These are phyloP conservation scores for Nomada ferruginata DNA, from an alignment of 2,888 invertebrate species.

Conservation along the genomic window DNA sequence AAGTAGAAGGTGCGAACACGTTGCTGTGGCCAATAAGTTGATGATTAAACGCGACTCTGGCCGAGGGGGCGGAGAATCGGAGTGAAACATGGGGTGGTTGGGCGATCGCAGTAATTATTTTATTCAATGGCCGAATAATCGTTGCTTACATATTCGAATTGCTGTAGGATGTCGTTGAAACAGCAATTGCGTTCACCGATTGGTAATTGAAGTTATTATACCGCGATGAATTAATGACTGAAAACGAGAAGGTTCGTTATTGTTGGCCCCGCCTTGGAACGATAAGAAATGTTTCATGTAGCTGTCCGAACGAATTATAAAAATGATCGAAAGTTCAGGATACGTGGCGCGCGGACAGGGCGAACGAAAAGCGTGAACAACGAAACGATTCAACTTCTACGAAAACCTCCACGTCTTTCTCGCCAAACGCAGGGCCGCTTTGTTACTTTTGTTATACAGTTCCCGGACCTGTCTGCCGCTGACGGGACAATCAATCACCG, in stretches of 20 bases:
- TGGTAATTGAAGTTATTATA: background rate
- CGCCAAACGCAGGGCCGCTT: slow-evolving; percentile 69
- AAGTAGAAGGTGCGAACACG: slow-evolving; percentile 25
- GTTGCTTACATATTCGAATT: slow-evolving; percentile 5
- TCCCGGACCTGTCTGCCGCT: slow-evolving; percentile 77
- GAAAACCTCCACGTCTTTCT: slow-evolving; percentile 69
- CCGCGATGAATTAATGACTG: background rate
- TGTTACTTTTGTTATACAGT: slow-evolving; percentile 80
- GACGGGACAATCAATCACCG: slow-evolving; percentile 83
- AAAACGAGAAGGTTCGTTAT: background rate
- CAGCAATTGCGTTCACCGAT: background rate
- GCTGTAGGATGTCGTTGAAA: background rate
- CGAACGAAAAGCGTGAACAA: slow-evolving; percentile 54
- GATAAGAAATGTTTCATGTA: background rate
- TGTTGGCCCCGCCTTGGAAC: background rate
- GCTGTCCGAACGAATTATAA: slow-evolving; percentile 16
- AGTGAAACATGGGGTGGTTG: background rate
- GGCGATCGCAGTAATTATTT: slow-evolving; percentile 7
- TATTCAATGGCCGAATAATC: background rate
- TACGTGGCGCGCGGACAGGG: slow-evolving; percentile 8
- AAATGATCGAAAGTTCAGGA: slow-evolving; percentile 33
- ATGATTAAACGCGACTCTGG: background rate
- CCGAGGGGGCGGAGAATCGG: background rate
- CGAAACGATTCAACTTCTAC: slow-evolving; percentile 75
- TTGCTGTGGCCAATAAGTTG: slow-evolving; percentile 14